Base-by-base conservation (phyloP, 2,888 invertebrate genomes). In the Nephrotoma appendiculata region DNA sequence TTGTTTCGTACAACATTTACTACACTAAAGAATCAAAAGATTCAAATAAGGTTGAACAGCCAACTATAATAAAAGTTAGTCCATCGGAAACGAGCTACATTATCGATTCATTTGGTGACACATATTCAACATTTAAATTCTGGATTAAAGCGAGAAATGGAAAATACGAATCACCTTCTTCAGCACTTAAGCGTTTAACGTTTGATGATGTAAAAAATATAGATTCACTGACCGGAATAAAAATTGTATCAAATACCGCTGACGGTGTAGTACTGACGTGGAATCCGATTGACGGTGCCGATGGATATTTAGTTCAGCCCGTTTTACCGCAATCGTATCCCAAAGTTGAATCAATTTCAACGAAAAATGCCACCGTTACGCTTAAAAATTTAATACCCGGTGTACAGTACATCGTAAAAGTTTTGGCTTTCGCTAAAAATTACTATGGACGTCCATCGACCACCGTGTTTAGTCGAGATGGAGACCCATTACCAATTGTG, bases 191-290 rank as follows among this genome's bases (percentile, higher is more conserved):
- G 6, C 92, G 91, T 6, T 89, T 96, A 11, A 91, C 91, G 0
- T 96, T 95, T 89, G 95, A 95, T 89, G 94, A 93, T 0, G 92
- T 93, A 12, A 94, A 94, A 0, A 94, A 94, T 88, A 92, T 95
- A 3, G 94, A 94, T 88, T 92, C 93, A 11, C 92, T 96, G 0
- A 91, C 92, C 84, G 93, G 94, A 88, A 92, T 96, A 1, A 90
- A 91, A 83, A 90, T 94, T 43, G 89, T 91, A 0, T 91, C 92
- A 0, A 90, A 91, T 3, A 93, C 93, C 31, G 92, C 93, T 41
- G 92, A 92, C 3, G 92, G 93, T 0, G 93, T 95, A 0, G 92
- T 91, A 0, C 89, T 96, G 5, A 89, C 91, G 1, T 96, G 96
- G 96, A 92, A 92, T 86, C 90, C 90, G 86, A 91, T 94, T 1